phyloP scores from a whole-genome alignment of 2,797 vertebrate genomes.

The Periparus ater region DNA sequence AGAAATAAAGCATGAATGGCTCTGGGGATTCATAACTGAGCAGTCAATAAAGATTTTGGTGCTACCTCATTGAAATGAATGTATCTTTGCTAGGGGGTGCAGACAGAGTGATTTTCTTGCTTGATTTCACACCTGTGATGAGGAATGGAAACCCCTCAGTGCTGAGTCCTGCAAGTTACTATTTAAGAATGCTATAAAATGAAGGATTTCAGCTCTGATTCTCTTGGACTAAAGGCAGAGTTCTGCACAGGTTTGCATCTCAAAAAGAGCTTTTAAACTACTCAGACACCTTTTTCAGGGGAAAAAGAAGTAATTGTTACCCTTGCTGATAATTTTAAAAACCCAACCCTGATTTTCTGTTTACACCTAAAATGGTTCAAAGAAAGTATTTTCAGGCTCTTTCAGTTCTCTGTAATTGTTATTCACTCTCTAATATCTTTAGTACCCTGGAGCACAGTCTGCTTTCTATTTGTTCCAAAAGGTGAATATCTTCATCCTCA shows the following conservation, averaged over 20 bases:
- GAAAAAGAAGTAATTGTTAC: neutral
- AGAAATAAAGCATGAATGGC: neutral
- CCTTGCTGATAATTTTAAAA: neutral
- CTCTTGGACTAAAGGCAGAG: neutral
- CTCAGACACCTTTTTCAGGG: neutral
- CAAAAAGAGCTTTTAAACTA: neutral
- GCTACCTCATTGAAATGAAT: neutral
- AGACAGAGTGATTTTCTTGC: neutral
- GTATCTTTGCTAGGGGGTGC: neutral
- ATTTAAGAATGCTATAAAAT: neutral
- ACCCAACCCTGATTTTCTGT: accelerated
- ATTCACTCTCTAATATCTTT: neutral
- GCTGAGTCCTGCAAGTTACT: neutral
- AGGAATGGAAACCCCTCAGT: neutral
- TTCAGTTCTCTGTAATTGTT: neutral
- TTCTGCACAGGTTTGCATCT: neutral
- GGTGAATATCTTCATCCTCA: neutral
- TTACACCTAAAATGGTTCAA: neutral
- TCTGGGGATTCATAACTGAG: neutral
- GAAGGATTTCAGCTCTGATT: neutral
- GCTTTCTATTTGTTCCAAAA: neutral
- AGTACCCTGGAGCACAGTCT: neutral
- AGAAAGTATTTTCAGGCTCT: neutral
- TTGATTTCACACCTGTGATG: neutral
- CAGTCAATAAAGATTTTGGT: neutral